Evolutionary conservation across 2,888 invertebrate species (phyloP).

Genomic region (Dolichomitus sp.): DNA sequence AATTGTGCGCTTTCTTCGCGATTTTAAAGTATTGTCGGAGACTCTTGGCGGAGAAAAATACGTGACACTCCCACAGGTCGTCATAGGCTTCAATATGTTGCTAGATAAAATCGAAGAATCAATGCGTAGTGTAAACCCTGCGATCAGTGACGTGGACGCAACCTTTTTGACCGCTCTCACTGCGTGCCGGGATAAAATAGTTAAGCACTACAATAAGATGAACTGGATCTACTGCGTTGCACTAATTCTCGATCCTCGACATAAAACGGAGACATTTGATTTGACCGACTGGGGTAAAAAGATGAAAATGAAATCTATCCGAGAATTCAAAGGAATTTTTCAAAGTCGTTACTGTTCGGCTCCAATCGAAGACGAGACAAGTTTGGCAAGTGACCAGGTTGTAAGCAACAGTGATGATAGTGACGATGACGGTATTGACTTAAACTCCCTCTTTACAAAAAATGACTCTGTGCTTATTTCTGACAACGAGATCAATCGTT

Average conservation of each 20-base stretch:
- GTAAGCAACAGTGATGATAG: not conserved
- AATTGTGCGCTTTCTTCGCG: too few relatives aligned
- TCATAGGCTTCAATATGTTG: constrained; percentile 52
- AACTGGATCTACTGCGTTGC: constrained; percentile 69
- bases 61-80: too few relatives aligned
- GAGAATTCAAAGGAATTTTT: constrained; percentile 40
- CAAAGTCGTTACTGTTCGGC: constrained; percentile 13
- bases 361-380: constrained; percentile 10
- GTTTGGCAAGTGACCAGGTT: not conserved
- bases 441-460: constrained; percentile 25
- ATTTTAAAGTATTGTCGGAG: too few relatives aligned
- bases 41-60: too few relatives aligned
- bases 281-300: constrained; percentile 60
- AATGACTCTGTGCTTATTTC: not conserved
- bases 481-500: constrained; percentile 8
- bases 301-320: constrained; percentile 37
- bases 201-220: constrained; percentile 58
- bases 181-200: constrained; percentile 43
- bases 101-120: constrained; percentile 54
- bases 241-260: constrained; percentile 69
- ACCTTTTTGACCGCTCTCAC: constrained; percentile 45
- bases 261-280: constrained; percentile 67
- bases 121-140: not conserved
- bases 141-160: constrained; percentile 26
- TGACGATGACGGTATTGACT: constrained; percentile 21